Conservation (phyloP, 2,113 vertebrate species). For the Urocolius indicus region DNA sequence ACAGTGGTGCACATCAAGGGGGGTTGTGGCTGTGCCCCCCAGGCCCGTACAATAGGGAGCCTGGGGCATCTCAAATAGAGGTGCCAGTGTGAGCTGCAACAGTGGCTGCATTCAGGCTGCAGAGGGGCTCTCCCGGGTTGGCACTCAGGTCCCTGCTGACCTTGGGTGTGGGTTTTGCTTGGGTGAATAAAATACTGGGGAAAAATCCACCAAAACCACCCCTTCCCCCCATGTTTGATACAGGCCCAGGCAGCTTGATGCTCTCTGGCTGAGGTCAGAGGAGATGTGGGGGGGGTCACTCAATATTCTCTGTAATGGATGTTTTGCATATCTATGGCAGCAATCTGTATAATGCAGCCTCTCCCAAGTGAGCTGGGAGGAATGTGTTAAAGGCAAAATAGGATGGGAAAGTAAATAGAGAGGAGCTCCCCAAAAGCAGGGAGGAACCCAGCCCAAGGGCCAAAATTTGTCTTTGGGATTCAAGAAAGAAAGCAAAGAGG, state of each 20-base stretch:
- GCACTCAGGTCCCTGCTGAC: background rate
- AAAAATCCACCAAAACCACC: background rate
- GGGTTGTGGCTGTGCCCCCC: background rate
- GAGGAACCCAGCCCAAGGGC: background rate
- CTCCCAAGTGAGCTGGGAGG: background rate
- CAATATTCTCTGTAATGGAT: accelerated
- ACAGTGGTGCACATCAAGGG: background rate
- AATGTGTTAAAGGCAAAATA: background rate
- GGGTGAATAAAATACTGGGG: background rate
- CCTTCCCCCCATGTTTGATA: too few species aligned
- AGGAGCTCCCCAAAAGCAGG: background rate
- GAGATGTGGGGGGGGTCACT: background rate
- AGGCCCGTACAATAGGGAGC: background rate
- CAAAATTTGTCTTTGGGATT: background rate
- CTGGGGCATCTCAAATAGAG: background rate
- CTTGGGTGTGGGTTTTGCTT: background rate
- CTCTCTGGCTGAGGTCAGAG: background rate
- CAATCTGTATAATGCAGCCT: background rate
- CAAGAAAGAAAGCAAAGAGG: background rate
- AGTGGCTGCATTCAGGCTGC: constrained; percentile 17
- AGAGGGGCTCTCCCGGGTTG: background rate
- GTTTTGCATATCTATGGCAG: background rate
- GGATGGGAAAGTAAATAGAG: background rate
- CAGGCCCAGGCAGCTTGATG: background rate
- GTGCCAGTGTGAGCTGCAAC: background rate